phyloP scores from a whole-genome alignment of 37 sponge, comb jelly and placozoan genomes.

The Oopsacas minuta region DNA sequence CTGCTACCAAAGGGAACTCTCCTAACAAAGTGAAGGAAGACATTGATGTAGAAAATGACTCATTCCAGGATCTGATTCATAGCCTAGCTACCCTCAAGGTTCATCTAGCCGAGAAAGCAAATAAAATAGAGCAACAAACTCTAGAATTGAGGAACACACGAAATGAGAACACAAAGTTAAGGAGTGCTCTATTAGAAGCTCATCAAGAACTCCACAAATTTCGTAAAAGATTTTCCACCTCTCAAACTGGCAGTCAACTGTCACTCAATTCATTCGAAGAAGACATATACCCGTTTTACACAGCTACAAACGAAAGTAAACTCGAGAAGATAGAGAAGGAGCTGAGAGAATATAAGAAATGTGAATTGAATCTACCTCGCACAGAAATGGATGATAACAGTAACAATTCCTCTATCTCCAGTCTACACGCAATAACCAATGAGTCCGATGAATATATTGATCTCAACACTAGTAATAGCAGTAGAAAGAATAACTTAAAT shows the following conservation, averaged over 20 bases:
- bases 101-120: background rate
- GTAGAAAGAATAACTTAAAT: background rate
- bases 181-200: background rate
- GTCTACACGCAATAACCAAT: background rate
- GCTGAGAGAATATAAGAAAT: background rate
- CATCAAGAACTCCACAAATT: background rate
- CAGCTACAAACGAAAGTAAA: background rate
- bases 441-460: background rate
- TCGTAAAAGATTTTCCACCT: background rate
- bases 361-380: background rate
- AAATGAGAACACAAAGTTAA: conserved; percentile 16
- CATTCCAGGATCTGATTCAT: background rate
- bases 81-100: background rate
- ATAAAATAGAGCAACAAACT: background rate
- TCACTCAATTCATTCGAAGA: background rate
- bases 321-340: background rate
- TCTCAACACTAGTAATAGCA: background rate
- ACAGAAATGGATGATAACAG: background rate
- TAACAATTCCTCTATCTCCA: background rate
- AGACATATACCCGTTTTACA: background rate
- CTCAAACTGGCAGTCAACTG: background rate
- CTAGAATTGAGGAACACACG: background rate
- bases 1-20: background rate
- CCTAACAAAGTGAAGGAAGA: background rate
- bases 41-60: background rate